Base-by-base conservation (phyloP, 1,140 invertebrate genomes). In the Lordiphosa clarofinis region DNA sequence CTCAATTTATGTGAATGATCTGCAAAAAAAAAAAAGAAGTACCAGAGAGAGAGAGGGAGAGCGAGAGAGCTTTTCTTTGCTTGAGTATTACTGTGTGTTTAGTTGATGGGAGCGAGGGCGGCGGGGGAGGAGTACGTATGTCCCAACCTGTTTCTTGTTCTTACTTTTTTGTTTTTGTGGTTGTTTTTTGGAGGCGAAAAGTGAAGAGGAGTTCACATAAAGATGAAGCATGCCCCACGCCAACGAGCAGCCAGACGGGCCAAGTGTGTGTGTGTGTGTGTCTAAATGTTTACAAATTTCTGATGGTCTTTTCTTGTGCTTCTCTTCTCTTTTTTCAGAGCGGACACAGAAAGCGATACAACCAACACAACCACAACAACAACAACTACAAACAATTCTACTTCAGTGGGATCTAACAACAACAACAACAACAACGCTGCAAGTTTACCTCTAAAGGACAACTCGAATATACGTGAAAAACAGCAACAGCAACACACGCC, bases 401-500 rank as follows among this genome's bases (percentile, higher is more conserved):
- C 12, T 49, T 56, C 46, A 50, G 46, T 54, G 56, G 56, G 24
- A 28, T 28, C 28, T 31, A 35, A 12, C 43, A 47, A 11, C 44
- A 50, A 10, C 15, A 21, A 3, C 52, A 31, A 31, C 46, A 50
- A 15, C 39, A 42, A 42, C 33, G 21, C 54, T 7, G 24, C 36
- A 28, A 59, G 54, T 35, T 75, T 70, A 44, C 87, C 87, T 4
- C 46, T 88, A 8, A 88, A 88, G 60, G 87, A 88, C 55, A 88
- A 88, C 37, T 87, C 87, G 39, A 88, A 88, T 70, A 88, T 87
- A 40, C 54, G 81, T 44, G 66, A 67, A 53, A 56, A 76, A 44
- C 56, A 57, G 8, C 64, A 63, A 47, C 19, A 53, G 31, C 60
- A 72, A 42, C 31, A 76, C 7, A 68, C 46, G 12, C 52, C 0